Evolutionary conservation across 1,140 invertebrate species (phyloP).

Genomic region (Hirudo medicinalis): DNA sequence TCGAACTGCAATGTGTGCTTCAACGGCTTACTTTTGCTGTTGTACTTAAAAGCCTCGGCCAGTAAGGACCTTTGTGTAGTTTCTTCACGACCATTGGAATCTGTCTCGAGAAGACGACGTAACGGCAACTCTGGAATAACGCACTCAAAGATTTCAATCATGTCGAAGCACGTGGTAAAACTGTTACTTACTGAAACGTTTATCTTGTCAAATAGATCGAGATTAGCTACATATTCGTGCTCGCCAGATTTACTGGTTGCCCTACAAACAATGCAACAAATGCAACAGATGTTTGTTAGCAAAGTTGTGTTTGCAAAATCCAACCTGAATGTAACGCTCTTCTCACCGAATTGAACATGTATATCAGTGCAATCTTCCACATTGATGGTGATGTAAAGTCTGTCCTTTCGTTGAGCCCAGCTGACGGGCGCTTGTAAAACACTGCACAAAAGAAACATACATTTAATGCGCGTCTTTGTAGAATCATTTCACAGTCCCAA

Average conservation of each 20-base stretch:
- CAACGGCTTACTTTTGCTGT: slow-evolving; percentile 53
- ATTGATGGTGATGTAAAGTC: slow-evolving; percentile 71
- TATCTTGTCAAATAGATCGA: too few relatives aligned
- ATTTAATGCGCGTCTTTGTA: too few relatives aligned
- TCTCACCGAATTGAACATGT: slow-evolving; percentile 62
- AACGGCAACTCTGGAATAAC: slow-evolving; percentile 20
- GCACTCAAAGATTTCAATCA: too few relatives aligned
- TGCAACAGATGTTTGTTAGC: neutral
- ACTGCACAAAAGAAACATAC: too few relatives aligned
- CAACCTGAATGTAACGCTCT: slow-evolving; percentile 63
- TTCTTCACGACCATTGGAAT: slow-evolving; percentile 66
- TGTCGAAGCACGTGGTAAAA: neutral
- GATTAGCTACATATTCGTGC: too few relatives aligned
- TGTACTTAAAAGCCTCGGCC: slow-evolving; percentile 73
- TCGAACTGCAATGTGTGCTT: too few relatives aligned
- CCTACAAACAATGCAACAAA: neutral
- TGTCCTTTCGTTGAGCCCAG: slow-evolving; percentile 73
- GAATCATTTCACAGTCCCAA: too few relatives aligned
- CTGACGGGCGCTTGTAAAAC: slow-evolving; percentile 47
- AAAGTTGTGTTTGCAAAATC: slow-evolving; percentile 11
- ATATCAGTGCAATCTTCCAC: slow-evolving; percentile 77
- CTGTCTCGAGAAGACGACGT: slow-evolving; percentile 51
- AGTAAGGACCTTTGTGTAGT: slow-evolving; percentile 60
- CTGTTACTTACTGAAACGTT: slow-evolving; percentile 21
- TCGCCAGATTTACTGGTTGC: too few relatives aligned